Conservation (phyloP, 2,113 vertebrate genomes). For the Nestor notabilis region DNA sequence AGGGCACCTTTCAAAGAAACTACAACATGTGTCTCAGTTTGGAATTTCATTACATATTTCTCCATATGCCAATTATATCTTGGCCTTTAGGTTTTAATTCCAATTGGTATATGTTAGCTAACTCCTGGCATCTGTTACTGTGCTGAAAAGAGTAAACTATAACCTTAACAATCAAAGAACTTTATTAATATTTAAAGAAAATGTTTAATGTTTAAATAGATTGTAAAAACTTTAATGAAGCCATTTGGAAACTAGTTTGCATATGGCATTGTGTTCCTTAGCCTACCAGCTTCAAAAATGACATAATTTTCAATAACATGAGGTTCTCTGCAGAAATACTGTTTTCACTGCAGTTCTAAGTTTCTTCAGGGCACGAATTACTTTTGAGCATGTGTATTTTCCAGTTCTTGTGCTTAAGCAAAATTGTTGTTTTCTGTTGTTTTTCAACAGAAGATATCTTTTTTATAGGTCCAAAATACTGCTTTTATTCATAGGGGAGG, state of each 20-base stretch:
- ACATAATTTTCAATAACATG: neutral
- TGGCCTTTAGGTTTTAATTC: neutral
- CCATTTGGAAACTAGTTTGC: constrained; percentile 33
- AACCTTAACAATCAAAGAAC: constrained; percentile 11
- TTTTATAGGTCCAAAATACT: neutral
- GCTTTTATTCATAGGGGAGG: neutral
- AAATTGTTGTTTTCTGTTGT: neutral
- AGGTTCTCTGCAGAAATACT: neutral
- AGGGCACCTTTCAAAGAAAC: neutral
- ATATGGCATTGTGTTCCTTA: constrained; percentile 18
- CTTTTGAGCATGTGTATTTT: neutral
- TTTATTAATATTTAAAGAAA: constrained; percentile 66
- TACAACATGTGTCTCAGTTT: neutral
- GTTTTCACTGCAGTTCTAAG: neutral
- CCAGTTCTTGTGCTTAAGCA: neutral
- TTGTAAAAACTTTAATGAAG: constrained; percentile 51
- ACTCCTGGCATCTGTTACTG: constrained; percentile 10
- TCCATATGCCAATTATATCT: neutral
- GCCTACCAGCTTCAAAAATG: constrained; percentile 9
- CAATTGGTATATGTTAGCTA: neutral
- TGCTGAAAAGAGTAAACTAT: constrained; percentile 8
- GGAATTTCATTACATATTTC: neutral
- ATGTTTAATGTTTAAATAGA: constrained; percentile 57
- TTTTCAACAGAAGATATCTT: neutral
- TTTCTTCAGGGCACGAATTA: neutral